Base-by-base conservation (phyloP, 2,888 invertebrate genomes). In the Nemurella pictetii region DNA sequence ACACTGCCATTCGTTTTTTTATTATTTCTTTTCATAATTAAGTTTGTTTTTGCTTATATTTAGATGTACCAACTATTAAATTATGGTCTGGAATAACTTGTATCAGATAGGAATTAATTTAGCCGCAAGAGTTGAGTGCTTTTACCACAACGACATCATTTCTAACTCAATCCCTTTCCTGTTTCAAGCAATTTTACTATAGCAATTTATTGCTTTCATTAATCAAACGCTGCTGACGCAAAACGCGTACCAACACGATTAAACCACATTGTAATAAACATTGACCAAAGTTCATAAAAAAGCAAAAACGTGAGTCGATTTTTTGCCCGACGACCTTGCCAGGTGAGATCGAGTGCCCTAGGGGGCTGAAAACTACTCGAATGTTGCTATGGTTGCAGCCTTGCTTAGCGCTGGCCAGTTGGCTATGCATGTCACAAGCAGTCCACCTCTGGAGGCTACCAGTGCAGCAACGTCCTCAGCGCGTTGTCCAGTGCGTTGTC, bases 391-490 rank as follows among this genome's bases (percentile, higher is more conserved):
- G n/a, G n/a, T n/a, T 20, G 55, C 55, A 55, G 55, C 55, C 55
- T 55, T 55, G 55, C 55, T 7, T 27, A 28, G 26, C 27, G 78
- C 78, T 36, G 80, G 80, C 36, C 55, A 55, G 15, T 55, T 36
- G 80, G 30, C 80, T 0, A 28, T n/a, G n/a, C 36, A 81, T 81
- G 26, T 81, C 80, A 35, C 35, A 30, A 81, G 80, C 32, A 36
- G 35, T 35, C 32, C 26, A 26, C 12, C 55, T 20, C 9, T 12
- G 15, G 20, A 55, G 20, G 15, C 55, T 20, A 55, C 20, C 55
- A 20, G 55, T 55, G 55, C 55, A 55, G 5, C 80, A 30, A 35
- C 80, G 36, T 20, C 3, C 28, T 55, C 2, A 55, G 55, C 20
- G 55, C 55, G 55, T 55, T 1, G 35, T 81, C 25, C 36, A 36